These are phyloP conservation scores for Tetraneura akinire DNA, from an alignment of 1,140 invertebrate species.

Conservation along the genomic window DNA sequence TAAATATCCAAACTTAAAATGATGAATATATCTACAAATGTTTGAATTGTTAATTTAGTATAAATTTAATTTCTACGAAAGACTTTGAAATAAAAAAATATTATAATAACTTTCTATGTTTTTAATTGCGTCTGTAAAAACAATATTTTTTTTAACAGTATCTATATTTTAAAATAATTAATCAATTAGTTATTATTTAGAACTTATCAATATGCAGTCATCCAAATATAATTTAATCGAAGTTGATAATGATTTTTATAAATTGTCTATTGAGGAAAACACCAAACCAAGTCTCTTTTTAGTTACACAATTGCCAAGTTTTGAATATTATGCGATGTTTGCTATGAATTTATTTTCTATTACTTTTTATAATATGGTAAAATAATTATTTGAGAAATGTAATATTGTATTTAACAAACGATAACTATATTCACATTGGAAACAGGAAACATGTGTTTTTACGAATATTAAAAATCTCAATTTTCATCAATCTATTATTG, in stretches of 20 bases:
- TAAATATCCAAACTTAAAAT: no score
- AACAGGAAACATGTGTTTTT: neutral
- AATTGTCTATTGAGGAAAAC: slow-evolving; percentile 3
- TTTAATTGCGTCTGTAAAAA: no score
- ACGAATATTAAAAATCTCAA: neutral
- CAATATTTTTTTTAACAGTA: no score
- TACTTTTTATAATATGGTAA: slow-evolving; percentile 17
- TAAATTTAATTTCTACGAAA: no score
- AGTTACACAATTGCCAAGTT: neutral
- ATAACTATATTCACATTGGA: neutral
- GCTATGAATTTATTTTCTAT: slow-evolving; percentile 1
- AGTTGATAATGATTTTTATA: neutral
- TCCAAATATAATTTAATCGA: neutral
- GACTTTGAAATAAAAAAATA: no score
- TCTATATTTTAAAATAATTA: no score
- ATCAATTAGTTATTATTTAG: no score
- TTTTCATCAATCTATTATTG: neutral
- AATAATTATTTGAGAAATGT: neutral
- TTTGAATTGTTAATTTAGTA: no score
- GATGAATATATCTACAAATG: no score
- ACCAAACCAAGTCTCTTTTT: slow-evolving; percentile 21
- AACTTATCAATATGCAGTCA: neutral
- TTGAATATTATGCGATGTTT: slow-evolving; percentile 29
- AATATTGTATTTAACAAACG: neutral
- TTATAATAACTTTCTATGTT: no score